Evolutionary conservation across 2,797 vertebrate species (phyloP).

Genomic region (Syndactyla subalaris): DNA sequence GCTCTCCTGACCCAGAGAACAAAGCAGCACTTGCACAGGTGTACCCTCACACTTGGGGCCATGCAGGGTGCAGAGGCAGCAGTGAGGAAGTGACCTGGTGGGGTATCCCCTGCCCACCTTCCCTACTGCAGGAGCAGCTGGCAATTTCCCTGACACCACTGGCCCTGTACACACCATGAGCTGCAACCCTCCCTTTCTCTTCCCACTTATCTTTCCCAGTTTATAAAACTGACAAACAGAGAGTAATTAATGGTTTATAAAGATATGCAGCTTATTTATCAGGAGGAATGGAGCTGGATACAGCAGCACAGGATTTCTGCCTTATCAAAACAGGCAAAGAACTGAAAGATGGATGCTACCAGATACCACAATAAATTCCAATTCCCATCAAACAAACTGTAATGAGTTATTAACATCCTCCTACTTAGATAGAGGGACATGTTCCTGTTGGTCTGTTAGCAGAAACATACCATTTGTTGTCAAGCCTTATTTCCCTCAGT

Average conservation of each 20-base stretch:
- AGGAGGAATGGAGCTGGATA: neutral
- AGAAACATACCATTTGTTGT: neutral
- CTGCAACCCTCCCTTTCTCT: neutral
- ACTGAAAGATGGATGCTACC: constrained; percentile 40
- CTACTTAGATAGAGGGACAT: neutral
- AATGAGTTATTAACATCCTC: neutral
- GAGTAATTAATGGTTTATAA: constrained; percentile 7
- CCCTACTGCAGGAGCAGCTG: neutral
- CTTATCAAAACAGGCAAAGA: constrained; percentile 24
- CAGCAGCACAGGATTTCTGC: constrained; percentile 24
- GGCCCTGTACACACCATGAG: fast-evolving
- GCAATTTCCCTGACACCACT: fast-evolving
- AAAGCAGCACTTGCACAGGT: fast-evolving
- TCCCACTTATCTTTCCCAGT: neutral
- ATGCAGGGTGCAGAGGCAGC: fast-evolving
- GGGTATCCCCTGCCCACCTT: neutral
- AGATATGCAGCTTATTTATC: constrained; percentile 50
- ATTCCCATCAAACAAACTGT: constrained; percentile 13
- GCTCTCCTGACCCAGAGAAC: neutral
- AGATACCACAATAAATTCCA: constrained; percentile 21
- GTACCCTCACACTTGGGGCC: fast-evolving
- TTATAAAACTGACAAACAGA: constrained; percentile 53
- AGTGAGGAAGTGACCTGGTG: fast-evolving
- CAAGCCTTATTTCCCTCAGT: neutral
- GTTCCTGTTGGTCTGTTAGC: neutral